These are phyloP conservation scores for Andinoacara biseriatus DNA, from an alignment of 2,113 vertebrate species.

Conservation along the genomic window DNA sequence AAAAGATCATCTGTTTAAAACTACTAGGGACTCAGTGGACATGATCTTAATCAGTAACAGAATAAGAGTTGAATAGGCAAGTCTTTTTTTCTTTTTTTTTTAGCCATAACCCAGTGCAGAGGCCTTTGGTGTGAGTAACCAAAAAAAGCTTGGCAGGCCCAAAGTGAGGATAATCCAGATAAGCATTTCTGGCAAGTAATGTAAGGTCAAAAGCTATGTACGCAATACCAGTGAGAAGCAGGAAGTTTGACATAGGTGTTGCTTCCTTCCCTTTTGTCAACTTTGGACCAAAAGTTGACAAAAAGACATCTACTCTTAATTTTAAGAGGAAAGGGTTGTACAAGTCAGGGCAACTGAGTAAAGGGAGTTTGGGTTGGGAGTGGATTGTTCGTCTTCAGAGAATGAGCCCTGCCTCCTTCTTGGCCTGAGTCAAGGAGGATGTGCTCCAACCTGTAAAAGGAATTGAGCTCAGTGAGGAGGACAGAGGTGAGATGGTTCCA, in stretches of 20 bases:
- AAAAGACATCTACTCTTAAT: neutral
- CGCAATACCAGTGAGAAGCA: neutral
- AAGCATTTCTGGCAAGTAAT: neutral
- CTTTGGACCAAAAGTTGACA: neutral
- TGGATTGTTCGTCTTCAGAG: conserved; percentile 18
- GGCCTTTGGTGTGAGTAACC: neutral
- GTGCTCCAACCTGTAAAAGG: conserved; percentile 80
- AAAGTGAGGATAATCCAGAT: neutral
- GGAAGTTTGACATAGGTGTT: conserved; percentile 37
- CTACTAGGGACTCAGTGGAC: neutral
- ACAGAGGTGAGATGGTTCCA: conserved; percentile 74
- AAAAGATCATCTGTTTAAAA: neutral
- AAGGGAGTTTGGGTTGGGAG: neutral
- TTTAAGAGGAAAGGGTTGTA: conserved; percentile 2
- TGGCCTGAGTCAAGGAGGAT: conserved; percentile 52
- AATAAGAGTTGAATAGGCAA: too few relatives aligned
- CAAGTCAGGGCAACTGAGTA: conserved; percentile 46
- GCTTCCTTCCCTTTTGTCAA: conserved; percentile 1
- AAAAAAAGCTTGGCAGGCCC: neutral
- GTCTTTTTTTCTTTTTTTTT: neutral
- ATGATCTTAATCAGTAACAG: neutral
- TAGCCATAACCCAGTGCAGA: neutral
- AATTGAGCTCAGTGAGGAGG: conserved; percentile 64
- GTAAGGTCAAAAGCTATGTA: conserved; percentile 6
- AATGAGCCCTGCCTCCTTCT: conserved; percentile 15